These are phyloP conservation scores for Pantherophis vulpinus DNA, from an alignment of 2,797 vertebrate genomes.

Conservation along the genomic window DNA sequence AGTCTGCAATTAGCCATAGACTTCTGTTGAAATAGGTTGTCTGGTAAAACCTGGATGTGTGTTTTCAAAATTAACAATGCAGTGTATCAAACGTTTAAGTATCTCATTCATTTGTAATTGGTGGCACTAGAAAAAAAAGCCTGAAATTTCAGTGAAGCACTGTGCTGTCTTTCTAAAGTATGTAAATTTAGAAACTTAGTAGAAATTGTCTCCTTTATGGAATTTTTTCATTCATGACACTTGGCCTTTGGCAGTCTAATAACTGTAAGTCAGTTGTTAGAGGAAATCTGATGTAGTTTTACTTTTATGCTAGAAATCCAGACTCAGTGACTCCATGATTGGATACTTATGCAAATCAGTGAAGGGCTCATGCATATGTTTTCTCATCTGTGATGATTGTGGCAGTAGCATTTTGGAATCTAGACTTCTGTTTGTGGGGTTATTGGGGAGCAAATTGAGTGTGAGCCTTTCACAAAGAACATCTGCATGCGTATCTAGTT, in stretches of 20 bases:
- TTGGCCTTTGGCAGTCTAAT: slow-evolving; percentile 32
- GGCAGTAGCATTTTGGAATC: not conserved
- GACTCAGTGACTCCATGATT: slow-evolving; percentile 31
- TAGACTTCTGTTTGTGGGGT: slow-evolving; percentile 19
- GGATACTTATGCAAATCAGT: slow-evolving; percentile 23
- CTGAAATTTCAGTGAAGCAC: slow-evolving; percentile 46
- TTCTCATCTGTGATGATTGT: not conserved
- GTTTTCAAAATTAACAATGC: slow-evolving; percentile 39
- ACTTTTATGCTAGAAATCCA: not conserved
- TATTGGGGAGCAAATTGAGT: not conserved
- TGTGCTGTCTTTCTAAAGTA: slow-evolving; percentile 40
- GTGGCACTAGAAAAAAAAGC: slow-evolving; percentile 40
- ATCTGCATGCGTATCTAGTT: slow-evolving; percentile 17
- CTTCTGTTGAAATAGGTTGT: slow-evolving; percentile 45
- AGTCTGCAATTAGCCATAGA: slow-evolving; percentile 39
- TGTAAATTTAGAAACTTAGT: not conserved
- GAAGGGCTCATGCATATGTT: slow-evolving; percentile 15
- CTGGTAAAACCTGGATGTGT: slow-evolving; percentile 49
- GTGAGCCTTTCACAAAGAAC: slow-evolving; percentile 20
- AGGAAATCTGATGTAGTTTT: slow-evolving; percentile 37
- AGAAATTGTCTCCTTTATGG: not conserved
- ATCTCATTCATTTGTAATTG: slow-evolving; percentile 30
- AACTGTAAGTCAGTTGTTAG: slow-evolving; percentile 14
- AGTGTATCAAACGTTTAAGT: slow-evolving; percentile 44
- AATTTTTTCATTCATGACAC: not conserved